These are phyloP conservation scores for Zeus faber DNA, from an alignment of 2,113 vertebrate genomes.

Conservation along the genomic window DNA sequence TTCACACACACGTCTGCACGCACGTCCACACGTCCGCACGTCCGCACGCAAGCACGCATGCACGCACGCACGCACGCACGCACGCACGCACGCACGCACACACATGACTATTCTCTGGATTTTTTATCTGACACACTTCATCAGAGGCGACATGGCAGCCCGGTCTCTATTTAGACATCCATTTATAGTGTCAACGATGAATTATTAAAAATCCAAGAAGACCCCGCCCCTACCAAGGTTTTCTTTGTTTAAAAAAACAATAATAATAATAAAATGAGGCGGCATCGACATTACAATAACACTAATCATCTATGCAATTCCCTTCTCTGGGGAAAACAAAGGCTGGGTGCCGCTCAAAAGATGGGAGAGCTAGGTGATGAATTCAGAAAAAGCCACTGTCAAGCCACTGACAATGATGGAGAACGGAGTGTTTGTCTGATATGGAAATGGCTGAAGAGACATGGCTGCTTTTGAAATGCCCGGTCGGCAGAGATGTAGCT, in stretches of 20 bases:
- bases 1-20: constrained; percentile 9
- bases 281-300: constrained; percentile 34
- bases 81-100: constrained; percentile 2
- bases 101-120: constrained; percentile 10
- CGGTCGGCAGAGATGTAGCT: constrained; percentile 5
- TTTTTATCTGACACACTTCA: constrained; percentile 47
- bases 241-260: constrained; percentile 33
- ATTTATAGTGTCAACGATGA: constrained; percentile 48
- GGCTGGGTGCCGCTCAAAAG: constrained; percentile 13
- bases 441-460: constrained; percentile 39
- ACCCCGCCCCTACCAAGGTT: constrained; percentile 3
- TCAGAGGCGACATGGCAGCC: constrained; percentile 24
- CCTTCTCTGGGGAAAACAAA: constrained; percentile 37
- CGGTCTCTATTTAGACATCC: constrained; percentile 40
- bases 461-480: constrained; percentile 26
- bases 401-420: constrained; percentile 29
- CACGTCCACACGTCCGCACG: constrained; percentile 18
- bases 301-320: constrained; percentile 28
- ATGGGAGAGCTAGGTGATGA: constrained; percentile 42
- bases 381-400: constrained; percentile 31
- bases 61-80: background rate
- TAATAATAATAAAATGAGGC: too few species aligned
- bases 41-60: too few species aligned
- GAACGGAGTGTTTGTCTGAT: constrained; percentile 33
- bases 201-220: constrained; percentile 43